Conservation (phyloP, 1,140 invertebrate genomes). For the Venturia canescens region DNA sequence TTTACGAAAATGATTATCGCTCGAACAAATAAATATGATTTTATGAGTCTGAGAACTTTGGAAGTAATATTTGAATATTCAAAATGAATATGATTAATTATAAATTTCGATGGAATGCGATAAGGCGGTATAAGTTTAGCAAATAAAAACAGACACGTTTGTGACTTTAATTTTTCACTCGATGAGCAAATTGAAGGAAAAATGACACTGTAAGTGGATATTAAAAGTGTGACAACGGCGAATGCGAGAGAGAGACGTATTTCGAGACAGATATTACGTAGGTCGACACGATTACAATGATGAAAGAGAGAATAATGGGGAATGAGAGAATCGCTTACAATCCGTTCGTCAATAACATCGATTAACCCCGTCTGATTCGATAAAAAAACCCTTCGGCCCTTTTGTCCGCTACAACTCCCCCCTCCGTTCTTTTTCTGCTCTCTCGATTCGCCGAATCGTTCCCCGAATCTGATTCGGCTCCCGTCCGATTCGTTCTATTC, state of each 20-base stretch:
- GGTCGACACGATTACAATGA: constrained; percentile 21
- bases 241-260: constrained; percentile 36
- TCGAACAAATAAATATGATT: too few species aligned
- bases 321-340: constrained; percentile 39
- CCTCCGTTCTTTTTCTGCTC: neutral
- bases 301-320: constrained; percentile 8
- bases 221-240: neutral
- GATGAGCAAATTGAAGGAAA: neutral
- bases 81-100: too few species aligned
- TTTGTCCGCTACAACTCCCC: neutral
- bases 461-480: constrained; percentile 3
- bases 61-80: too few species aligned
- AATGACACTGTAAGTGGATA: neutral
- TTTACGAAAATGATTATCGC: too few species aligned
- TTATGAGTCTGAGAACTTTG: too few species aligned
- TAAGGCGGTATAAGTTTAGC: too few species aligned
- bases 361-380: constrained; percentile 41
- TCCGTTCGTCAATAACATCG: constrained; percentile 46
- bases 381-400: neutral
- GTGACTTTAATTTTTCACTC: neutral
- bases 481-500: neutral
- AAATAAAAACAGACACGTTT: neutral
- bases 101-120: too few species aligned
- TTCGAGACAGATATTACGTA: constrained; percentile 18
- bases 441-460: neutral